Evolutionary conservation across 1,140 invertebrate genomes (phyloP).

Genomic region (Neodiprion virginianus): DNA sequence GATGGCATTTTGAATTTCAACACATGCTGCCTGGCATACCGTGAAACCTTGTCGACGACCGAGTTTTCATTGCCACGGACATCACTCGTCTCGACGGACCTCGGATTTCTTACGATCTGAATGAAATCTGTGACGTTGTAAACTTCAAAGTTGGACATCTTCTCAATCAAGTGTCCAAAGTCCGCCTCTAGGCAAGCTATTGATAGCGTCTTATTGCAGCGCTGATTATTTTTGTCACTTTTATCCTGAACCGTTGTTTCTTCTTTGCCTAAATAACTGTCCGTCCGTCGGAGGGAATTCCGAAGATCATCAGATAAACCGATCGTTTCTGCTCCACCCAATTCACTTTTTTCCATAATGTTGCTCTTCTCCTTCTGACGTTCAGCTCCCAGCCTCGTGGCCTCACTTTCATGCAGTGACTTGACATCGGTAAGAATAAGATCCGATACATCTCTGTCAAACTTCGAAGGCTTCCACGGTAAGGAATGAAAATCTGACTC

Average conservation of each 20-base stretch:
- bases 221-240: constrained; percentile 6
- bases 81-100: constrained; percentile 21
- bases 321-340: background rate
- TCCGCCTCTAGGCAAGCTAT: constrained; percentile 35
- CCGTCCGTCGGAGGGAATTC: background rate
- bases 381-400: constrained; percentile 24
- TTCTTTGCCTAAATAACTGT: background rate
- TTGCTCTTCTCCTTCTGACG: constrained; percentile 10
- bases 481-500: constrained; percentile 36
- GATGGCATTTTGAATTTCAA: constrained; percentile 50
- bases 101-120: constrained; percentile 42
- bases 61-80: constrained; percentile 21
- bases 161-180: constrained; percentile 38
- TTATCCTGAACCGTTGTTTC: background rate
- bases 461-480: constrained; percentile 49
- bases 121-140: constrained; percentile 51
- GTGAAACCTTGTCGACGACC: constrained; percentile 50
- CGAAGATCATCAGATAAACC: background rate
- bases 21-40: constrained; percentile 52
- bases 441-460: constrained; percentile 46
- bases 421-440: constrained; percentile 44
- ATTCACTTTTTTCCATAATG: constrained; percentile 13
- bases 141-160: constrained; percentile 34
- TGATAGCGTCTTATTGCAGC: constrained; percentile 21
- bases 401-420: constrained; percentile 36